Percentiles rank a stretch among this genome's conserved stretches.
These are phyloP conservation scores for Simalia tracyae DNA, from an alignment of 2,797 vertebrate species.

Conservation along the genomic window DNA sequence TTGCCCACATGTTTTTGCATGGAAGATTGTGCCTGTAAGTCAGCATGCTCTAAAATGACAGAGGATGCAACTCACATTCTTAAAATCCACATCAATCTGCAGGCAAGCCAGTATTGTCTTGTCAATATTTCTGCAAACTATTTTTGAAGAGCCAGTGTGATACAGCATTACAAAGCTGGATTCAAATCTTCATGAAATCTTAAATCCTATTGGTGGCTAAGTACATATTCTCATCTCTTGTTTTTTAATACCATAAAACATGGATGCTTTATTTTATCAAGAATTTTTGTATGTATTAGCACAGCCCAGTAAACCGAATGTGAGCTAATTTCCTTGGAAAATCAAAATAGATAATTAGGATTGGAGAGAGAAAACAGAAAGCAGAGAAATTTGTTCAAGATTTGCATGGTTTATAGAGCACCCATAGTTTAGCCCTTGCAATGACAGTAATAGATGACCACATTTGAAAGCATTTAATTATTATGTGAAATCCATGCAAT, in stretches of 20 bases:
- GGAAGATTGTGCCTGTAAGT: not conserved
- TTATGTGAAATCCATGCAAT: not conserved
- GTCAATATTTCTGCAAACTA: conserved; percentile 27
- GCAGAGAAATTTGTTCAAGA: not conserved
- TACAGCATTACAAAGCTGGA: not conserved
- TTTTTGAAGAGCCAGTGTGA: not conserved
- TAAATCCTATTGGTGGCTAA: not conserved
- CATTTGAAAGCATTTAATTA: not conserved
- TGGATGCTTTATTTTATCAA: not conserved
- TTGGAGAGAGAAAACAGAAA: not conserved
- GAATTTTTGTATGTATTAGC: not conserved
- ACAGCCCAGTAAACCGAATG: not conserved
- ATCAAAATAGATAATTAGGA: not conserved
- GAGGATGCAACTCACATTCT: not conserved
- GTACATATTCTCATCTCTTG: not conserved
- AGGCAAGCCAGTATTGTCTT: conserved; percentile 10
- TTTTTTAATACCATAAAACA: not conserved
- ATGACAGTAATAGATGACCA: not conserved
- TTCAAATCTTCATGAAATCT: not conserved
- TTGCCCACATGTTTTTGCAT: not conserved
- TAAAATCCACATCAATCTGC: conserved; percentile 20
- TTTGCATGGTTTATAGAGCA: not conserved
- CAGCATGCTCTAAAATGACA: not conserved
- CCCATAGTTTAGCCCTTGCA: not conserved
- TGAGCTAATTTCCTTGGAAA: not conserved